Evolutionary conservation across 2,797 vertebrate genomes (phyloP).

Genomic region (Parauchenoglanis punctatus): DNA sequence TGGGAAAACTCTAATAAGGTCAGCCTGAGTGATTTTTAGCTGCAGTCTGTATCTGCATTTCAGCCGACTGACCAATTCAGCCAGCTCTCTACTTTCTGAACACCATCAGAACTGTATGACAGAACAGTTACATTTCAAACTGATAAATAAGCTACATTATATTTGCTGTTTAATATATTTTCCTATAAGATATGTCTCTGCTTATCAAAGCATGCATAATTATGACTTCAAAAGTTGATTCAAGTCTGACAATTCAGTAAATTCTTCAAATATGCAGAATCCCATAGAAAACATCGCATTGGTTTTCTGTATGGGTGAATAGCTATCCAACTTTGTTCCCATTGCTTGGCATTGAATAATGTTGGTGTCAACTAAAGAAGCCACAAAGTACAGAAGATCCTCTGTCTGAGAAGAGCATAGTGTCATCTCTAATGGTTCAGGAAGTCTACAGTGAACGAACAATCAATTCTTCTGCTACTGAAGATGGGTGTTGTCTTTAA

Average conservation of each 20-base stretch:
- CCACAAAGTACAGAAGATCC: conserved; percentile 1
- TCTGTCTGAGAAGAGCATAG: neutral
- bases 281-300: neutral
- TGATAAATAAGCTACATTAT: neutral
- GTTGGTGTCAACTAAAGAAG: neutral
- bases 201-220: neutral
- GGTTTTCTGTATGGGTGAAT: neutral
- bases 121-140: neutral
- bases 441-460: conserved; percentile 56
- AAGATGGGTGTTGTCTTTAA: conserved; percentile 61
- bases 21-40: neutral
- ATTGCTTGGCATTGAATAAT: neutral
- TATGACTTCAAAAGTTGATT: neutral
- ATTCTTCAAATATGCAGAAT: neutral
- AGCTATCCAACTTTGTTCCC: neutral
- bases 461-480: conserved; percentile 54
- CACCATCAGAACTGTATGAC: neutral
- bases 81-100: neutral
- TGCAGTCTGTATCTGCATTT: neutral
- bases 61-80: neutral
- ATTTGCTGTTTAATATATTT: neutral
- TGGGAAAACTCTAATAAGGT: neutral
- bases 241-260: neutral
- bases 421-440: conserved; percentile 53
- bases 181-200: neutral